Conservation (phyloP, 2,888 invertebrate species). For the Lysandra bellargus region DNA sequence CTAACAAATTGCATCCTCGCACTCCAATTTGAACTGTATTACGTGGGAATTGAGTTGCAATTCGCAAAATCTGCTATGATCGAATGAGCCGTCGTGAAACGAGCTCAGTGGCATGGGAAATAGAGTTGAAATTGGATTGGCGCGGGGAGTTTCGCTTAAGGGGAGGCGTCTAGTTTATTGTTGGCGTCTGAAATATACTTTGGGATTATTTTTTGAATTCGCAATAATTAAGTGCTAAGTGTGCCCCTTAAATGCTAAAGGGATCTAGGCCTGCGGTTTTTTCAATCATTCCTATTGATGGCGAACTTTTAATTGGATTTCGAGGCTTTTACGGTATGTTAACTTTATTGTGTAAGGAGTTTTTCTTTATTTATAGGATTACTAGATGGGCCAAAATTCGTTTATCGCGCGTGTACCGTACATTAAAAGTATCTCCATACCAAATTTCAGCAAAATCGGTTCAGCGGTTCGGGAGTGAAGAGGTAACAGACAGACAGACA, state of each 20-base stretch:
- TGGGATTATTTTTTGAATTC: slow-evolving; percentile 35
- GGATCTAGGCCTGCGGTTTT: not conserved
- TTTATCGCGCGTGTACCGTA: too few relatives aligned
- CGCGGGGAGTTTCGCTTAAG: slow-evolving; percentile 46
- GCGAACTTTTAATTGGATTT: slow-evolving; percentile 1
- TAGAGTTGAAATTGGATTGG: slow-evolving; percentile 49
- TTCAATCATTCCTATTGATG: not conserved
- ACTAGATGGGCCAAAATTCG: too few relatives aligned
- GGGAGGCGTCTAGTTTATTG: slow-evolving; percentile 36
- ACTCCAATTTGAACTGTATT: slow-evolving; percentile 32
- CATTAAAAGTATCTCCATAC: too few relatives aligned
- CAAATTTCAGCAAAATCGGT: too few relatives aligned
- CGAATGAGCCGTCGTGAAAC: not conserved
- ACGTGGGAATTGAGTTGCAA: slow-evolving; percentile 28
- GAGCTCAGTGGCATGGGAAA: slow-evolving; percentile 26
- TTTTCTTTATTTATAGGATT: not conserved
- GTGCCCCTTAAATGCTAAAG: not conserved
- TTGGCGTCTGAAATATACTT: slow-evolving; percentile 17
- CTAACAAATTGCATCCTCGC: slow-evolving; percentile 32
- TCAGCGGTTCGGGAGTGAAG: too few relatives aligned
- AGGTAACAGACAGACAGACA: too few relatives aligned
- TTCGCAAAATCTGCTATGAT: slow-evolving; percentile 18
- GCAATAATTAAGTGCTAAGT: not conserved
- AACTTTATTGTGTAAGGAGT: not conserved
- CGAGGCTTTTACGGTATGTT: not conserved